Evolutionary conservation across 2,888 invertebrate genomes (phyloP).

Genomic region (Drosophila fulvimacula): DNA sequence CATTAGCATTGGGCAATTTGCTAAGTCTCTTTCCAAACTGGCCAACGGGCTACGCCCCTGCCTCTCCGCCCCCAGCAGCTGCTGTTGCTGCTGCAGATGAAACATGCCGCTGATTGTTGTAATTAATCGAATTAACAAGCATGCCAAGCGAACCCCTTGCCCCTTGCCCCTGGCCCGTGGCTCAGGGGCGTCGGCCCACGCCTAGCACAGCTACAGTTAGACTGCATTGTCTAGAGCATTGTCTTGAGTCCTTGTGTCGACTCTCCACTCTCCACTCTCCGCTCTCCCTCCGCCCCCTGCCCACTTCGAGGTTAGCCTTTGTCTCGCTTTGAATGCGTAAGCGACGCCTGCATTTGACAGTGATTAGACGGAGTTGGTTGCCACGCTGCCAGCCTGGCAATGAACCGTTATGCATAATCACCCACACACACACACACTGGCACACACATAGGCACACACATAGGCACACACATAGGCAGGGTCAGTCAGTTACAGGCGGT

Average conservation of each 20-base stretch:
- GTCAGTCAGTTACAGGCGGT: conserved; percentile 41
- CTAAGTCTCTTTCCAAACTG: conserved; percentile 53
- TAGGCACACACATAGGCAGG: neutral
- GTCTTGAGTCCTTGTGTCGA: conserved; percentile 50
- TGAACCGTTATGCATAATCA: conserved; percentile 71
- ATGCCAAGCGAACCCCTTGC: conserved; percentile 46
- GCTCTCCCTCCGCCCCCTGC: neutral
- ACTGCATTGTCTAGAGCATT: conserved; percentile 42
- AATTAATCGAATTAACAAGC: conserved; percentile 84
- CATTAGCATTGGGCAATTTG: conserved; percentile 78
- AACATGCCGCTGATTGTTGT: conserved; percentile 84
- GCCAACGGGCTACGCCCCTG: conserved; percentile 24
- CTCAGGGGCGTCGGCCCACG: neutral
- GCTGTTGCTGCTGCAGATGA: conserved; percentile 63
- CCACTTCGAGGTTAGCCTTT: conserved; percentile 48
- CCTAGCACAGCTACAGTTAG: neutral
- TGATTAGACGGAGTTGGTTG: conserved; percentile 80
- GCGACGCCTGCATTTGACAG: conserved; percentile 83
- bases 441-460: conserved; percentile 26
- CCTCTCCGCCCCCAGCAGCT: conserved; percentile 12
- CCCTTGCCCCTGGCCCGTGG: neutral
- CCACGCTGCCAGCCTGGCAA: conserved; percentile 58
- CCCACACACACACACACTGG: conserved; percentile 25
- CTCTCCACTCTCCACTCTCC: neutral
- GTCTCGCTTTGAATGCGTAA: conserved; percentile 76